A percentile compares a stretch with the other conserved stretches of the same genome.
phyloP scores from a whole-genome alignment of 2,113 vertebrate genomes.

The Xiphorhynchus elegans region DNA sequence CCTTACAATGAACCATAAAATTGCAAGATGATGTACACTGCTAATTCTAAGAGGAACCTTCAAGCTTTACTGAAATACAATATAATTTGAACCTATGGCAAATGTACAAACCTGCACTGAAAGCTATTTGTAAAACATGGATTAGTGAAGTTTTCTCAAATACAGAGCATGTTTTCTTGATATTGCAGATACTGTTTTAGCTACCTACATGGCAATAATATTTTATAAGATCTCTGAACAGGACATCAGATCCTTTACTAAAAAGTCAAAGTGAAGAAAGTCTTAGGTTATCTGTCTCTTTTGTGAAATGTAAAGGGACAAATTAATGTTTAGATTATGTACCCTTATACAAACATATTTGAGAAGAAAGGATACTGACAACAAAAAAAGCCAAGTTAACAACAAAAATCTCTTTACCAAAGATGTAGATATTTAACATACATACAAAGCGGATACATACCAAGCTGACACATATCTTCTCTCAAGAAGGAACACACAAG shows the following conservation, averaged over 20 bases:
- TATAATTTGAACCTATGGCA: not conserved
- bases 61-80: not conserved
- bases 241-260: not conserved
- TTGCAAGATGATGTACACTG: not conserved
- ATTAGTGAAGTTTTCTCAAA: not conserved
- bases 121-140: not conserved
- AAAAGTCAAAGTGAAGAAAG: not conserved
- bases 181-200: not conserved
- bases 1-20: not conserved
- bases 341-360: not conserved
- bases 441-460: not conserved
- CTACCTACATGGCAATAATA: not conserved
- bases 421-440: not conserved
- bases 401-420: not conserved
- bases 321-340: not conserved
- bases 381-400: not conserved
- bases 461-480: not conserved
- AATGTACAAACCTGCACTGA: not conserved
- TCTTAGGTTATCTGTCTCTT: not conserved
- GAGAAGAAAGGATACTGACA: not conserved
- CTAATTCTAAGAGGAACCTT: not conserved
- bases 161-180: not conserved
- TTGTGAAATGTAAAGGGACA: not conserved
- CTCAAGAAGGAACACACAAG: not conserved
- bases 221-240: not conserved